Base-by-base conservation (phyloP, 2,113 vertebrate species). In the Brachionichthys hirsutus region DNA sequence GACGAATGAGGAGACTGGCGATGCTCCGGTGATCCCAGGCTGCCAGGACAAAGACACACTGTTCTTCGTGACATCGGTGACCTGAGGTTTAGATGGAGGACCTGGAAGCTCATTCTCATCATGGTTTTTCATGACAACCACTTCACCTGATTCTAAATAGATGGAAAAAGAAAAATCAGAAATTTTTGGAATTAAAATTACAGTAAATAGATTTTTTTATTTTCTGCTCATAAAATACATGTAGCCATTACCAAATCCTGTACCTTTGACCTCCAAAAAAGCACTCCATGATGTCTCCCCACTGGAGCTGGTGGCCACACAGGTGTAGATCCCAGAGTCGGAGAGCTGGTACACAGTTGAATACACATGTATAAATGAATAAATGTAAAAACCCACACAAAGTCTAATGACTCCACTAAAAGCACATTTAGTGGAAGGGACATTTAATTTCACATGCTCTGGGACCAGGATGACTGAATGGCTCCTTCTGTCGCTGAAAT, bases 221-320 rank as follows among this genome's bases (percentile, higher is more conserved):
- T 40, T 34, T 12, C 3, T 42, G 3, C 4, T 17, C 6, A 43
- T 55, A 51, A 58, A 22, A 34, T 0, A 18, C 5, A 64, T 24
- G 1, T 4, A 54, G n/a, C 52, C 2, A 42, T 30, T 36, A 15
- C 3, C 6, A 1, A 9, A 54, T 30, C 1, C 19, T 72, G 70
- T 83, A 99, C 97, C 97, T 90, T 94, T 94, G 58, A 99, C 95
- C 74, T 99, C 97, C 72, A 99, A 82, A 67, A 98, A 95, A 45
- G 97, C 93, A 53, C 96, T 98, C 97, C 97, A 99, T 2, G 95
- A 96, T 0, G 97, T 98, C 80, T 99, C 97, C 3, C 97, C 97
- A 70, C 93, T 99, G 61, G 97, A 98, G 88, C 97, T 99, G 44
- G 96, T 95, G 3, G 95, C 97, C 83, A 99, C 95, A 30, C 97